Conservation (phyloP, 1,140 invertebrate species). For the Drosophila seguyi region DNA sequence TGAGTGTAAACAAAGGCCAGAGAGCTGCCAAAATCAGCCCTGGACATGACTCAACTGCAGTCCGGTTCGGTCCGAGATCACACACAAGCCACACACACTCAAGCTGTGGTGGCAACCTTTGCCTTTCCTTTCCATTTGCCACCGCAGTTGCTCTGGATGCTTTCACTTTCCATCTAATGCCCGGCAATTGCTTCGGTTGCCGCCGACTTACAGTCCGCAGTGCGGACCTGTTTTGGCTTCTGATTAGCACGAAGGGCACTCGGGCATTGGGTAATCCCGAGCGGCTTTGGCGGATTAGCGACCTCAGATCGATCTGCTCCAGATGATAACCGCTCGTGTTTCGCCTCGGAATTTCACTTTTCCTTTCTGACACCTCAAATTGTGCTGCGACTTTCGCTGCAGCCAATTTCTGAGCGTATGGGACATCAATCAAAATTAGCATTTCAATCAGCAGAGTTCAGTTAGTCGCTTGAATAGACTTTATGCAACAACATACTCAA, state of each 20-base stretch:
- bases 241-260: constrained; percentile 64
- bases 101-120: constrained; percentile 55
- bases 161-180: constrained; percentile 76
- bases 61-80: constrained; percentile 43
- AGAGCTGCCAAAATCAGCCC: constrained; percentile 31
- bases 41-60: constrained; percentile 43
- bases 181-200: constrained; percentile 67
- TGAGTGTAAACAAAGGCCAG: constrained; percentile 13
- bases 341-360: constrained; percentile 68
- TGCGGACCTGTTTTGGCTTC: constrained; percentile 58
- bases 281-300: constrained; percentile 10
- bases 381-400: constrained; percentile 68
- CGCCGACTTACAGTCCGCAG: constrained; percentile 15
- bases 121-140: constrained; percentile 39
- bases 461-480: constrained; percentile 33
- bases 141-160: constrained; percentile 39
- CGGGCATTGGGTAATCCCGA: constrained; percentile 33
- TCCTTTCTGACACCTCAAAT: constrained; percentile 68
- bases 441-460: constrained; percentile 68
- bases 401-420: constrained; percentile 36
- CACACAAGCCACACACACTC: constrained; percentile 21
- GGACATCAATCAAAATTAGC: constrained; percentile 80
- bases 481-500: constrained; percentile 37
- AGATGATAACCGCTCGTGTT: constrained; percentile 21
- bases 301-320: constrained; percentile 35